Evolutionary conservation across 2,888 invertebrate genomes (phyloP), one percentile per base, ranked within the genome.

Genomic region (Lasioglossum morio): DNA sequence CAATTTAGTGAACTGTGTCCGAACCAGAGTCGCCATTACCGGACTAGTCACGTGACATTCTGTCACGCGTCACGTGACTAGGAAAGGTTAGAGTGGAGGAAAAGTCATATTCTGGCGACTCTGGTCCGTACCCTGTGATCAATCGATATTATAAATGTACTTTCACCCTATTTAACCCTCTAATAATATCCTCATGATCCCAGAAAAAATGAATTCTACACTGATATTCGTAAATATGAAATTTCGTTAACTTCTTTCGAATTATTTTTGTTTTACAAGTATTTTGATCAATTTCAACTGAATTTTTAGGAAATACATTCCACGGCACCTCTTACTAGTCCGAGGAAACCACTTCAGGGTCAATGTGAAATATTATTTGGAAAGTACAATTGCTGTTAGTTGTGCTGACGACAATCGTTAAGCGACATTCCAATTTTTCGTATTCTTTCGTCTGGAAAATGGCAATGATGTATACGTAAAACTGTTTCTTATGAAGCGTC

Each of bases 401-500:
- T 12, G 63, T 30, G 7, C 30, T 0, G 16, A 30, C 27, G 27
- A 27, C 16, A 30, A 66, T 69, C 37, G 69, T 37, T 69, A 69
- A 69, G 69, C 69, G 23, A 69, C 69, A 69, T 69, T 69, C 69
- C 69, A 69, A 69, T 69, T 69, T 34, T 79, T 27, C 12, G 40
- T 72, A 70, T 70, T 70, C 70, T 70, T 70, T 72, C 43, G 43
- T 37, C 43, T 23, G 72, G n/a, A 72, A n/a, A 37, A 37, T 69
- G 37, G 34, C 69, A 69, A n/a, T 70, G n/a, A 37, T 40, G 37
- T 70, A 69, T 43, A 40, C n/a, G 16, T 43, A 72, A 43, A 43
- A 72, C 43, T 72, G 43, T 43, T 19, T 72, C n/a, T 46, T 43
- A 40, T 40, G 34, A n/a, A 40, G 12, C 37, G n/a, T 37, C 2